Conservation (phyloP, 1,140 invertebrate genomes). For the Drosophila auraria region DNA sequence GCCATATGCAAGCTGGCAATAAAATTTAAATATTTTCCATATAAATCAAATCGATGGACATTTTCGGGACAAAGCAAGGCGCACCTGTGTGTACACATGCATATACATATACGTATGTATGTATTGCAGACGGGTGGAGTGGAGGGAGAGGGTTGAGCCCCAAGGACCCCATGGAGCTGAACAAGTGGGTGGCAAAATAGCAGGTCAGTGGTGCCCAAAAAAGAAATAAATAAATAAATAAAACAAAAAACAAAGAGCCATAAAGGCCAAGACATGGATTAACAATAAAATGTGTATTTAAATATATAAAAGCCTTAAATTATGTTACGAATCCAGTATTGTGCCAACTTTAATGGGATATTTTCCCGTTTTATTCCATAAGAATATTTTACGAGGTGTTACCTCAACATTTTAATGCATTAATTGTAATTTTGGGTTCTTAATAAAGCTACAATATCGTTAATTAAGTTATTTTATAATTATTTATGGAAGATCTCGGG, state of each 20-base stretch:
- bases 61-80: constrained; percentile 68
- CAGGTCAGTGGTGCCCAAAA: not conserved
- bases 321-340: not conserved
- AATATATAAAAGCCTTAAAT: constrained; percentile 1
- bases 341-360: not conserved
- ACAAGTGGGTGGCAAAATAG: constrained; percentile 6
- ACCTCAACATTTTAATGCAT: not conserved
- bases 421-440: no score
- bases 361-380: not conserved
- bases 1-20: constrained; percentile 80
- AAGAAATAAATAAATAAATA: not conserved
- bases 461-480: no score
- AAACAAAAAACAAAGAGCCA: not conserved
- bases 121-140: not conserved
- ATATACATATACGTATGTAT: not conserved
- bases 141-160: not conserved
- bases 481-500: no score
- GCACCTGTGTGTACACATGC: constrained; percentile 21
- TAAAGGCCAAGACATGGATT: constrained; percentile 4
- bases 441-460: no score
- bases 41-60: constrained; percentile 82
- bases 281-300: constrained; percentile 3
- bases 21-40: constrained; percentile 83
- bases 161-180: constrained; percentile 61
- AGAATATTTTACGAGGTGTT: not conserved